Evolutionary conservation across 2,797 vertebrate genomes (phyloP).

Genomic region (Nannoperca australis): DNA sequence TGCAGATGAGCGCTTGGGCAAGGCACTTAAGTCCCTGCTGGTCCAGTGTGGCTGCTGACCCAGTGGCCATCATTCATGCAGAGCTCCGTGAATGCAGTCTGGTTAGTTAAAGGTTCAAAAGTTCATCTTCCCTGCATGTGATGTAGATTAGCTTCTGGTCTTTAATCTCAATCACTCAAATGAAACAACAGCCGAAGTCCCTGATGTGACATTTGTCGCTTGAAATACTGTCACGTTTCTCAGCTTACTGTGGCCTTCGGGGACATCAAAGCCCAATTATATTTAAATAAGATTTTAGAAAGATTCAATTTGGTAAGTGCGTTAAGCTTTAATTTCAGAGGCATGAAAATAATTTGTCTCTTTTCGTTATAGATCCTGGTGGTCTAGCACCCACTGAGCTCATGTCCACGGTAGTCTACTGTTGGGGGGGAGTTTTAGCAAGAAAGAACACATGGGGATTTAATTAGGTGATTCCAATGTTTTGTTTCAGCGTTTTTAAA

Average conservation of each 20-base stretch:
- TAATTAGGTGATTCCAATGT: background rate
- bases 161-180: conserved; percentile 33
- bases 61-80: background rate
- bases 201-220: conserved; percentile 25
- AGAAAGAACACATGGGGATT: background rate
- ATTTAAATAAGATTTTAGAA: background rate
- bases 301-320: background rate
- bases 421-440: background rate
- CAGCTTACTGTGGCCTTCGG: background rate
- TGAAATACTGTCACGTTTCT: conserved; percentile 19
- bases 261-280: background rate
- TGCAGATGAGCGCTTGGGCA: conserved; percentile 1
- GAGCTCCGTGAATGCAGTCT: conserved; percentile 19
- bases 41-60: background rate
- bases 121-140: conserved; percentile 46
- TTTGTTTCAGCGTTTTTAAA: background rate
- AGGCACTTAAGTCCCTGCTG: conserved; percentile 4
- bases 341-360: background rate
- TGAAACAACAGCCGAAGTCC: conserved; percentile 38
- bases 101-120: conserved; percentile 40
- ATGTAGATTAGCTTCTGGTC: conserved; percentile 57
- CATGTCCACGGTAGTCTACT: background rate
- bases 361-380: background rate
- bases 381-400: background rate
- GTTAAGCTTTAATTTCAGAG: background rate